Evolutionary conservation across 2,113 vertebrate genomes (phyloP), one percentile per base, ranked within the genome.

Genomic region (Ascaphus truei): DNA sequence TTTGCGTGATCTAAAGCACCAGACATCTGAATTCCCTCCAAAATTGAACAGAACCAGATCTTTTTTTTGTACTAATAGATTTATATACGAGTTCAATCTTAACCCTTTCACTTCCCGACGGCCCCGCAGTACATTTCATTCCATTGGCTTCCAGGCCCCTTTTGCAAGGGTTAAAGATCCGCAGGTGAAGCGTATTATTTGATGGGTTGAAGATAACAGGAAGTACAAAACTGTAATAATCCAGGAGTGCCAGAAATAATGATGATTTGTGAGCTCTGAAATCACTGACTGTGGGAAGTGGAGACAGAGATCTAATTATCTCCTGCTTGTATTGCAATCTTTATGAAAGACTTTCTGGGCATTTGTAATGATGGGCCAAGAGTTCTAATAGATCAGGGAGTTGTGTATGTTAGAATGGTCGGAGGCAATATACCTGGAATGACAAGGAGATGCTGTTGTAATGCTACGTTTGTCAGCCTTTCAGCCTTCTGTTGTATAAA

Each of bases 261-360:
- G 79, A 73, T 73, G 81, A 66, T 26, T 66, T 39, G 76, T 75
- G 76, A 79, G 72, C 65, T 79, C 58, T 68, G 51, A 29, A 77
- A 77, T 74, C 75, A 16, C 77, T 72, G 72, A 77, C 82, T 76
- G 78, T 69, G 74, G 73, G 81, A 74, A 77, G 75, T 72, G 66
- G n/a, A 65, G 76, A 77, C 63, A 61, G 72, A 69, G 62, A 78
- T 72, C 64, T 62, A 75, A 78, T 76, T 77, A 77, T 71, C 25
- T 11, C 12, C 81, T 78, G 77, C 27, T 23, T 79, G 77, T 2
- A 0, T 58, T 59, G 77, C 80, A 79, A 83, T 82, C 75, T 81
- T 83, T 84, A 84, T 83, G 47, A 75, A 78, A 68, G 61, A 75
- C 73, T 64, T 81, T 72, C 64, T 64, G 73, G 4, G 37, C 72